Conservation (phyloP, 1,140 invertebrate genomes). For the Drosophila subpulchrella region DNA sequence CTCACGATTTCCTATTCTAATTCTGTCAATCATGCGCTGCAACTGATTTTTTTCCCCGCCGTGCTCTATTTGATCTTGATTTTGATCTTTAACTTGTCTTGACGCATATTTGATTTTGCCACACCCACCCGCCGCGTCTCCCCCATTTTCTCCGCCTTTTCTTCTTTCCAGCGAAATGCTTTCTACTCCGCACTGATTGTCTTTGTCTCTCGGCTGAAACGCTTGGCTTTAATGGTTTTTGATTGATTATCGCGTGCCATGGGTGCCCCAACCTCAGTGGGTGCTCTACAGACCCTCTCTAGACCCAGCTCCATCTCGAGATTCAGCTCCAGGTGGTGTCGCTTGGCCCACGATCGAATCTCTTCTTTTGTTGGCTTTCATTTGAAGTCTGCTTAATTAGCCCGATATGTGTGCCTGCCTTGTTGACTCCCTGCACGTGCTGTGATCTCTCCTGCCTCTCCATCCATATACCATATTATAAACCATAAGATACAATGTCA, state of each 20-base stretch:
- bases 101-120: slow-evolving; percentile 72
- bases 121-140: slow-evolving; percentile 52
- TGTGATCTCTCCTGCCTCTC: slow-evolving; percentile 41
- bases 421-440: slow-evolving; percentile 63
- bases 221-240: slow-evolving; percentile 81
- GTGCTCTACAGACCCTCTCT: slow-evolving; percentile 47
- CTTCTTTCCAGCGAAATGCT: slow-evolving; percentile 77
- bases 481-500: slow-evolving; percentile 16
- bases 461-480: background rate
- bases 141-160: slow-evolving; percentile 5
- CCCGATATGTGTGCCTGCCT: slow-evolving; percentile 59
- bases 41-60: slow-evolving; percentile 47
- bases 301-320: slow-evolving; percentile 33
- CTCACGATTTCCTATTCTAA: slow-evolving; percentile 79
- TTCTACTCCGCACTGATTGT: slow-evolving; percentile 70
- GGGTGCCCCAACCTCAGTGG: slow-evolving; percentile 58
- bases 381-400: slow-evolving; percentile 80
- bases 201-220: slow-evolving; percentile 58
- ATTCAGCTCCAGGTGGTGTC: slow-evolving; percentile 55
- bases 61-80: slow-evolving; percentile 73
- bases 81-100: slow-evolving; percentile 80
- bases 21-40: slow-evolving; percentile 79
- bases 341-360: slow-evolving; percentile 72
- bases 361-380: slow-evolving; percentile 53
- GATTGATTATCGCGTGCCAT: slow-evolving; percentile 82